Base-by-base conservation (phyloP, 2,797 vertebrate species). In the Micrastur ruficollis region DNA sequence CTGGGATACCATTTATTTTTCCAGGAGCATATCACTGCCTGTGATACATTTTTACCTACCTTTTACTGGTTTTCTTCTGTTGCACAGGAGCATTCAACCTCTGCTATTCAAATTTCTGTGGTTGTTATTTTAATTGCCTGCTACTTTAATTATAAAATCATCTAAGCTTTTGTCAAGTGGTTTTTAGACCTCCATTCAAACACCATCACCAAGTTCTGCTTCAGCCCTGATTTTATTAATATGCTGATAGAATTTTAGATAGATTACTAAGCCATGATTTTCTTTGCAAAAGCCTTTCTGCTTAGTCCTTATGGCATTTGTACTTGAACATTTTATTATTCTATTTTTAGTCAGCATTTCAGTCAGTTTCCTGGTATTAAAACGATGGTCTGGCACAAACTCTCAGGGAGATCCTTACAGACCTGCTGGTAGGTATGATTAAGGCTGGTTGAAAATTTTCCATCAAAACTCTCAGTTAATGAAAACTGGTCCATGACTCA, bases 301-400 rank as follows among this genome's bases (percentile, higher is more conserved):
- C 50, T 86, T 46, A 95, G 79, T 81, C 61, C 53, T 94, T 81
- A 55, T 29, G 72, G 68, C 68, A 74, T 86, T 88, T 84, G 34
- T 80, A 53, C 55, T 89, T 72, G 87, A 88, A 52, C 75, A 93
- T 90, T 95, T 86, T 88, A 94, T 95, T 91, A 74, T 93, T 96
- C 89, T 95, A 90, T 94, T 97, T 96, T 95, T 91, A 96, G 85
- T 62, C 58, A 83, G 42, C 81, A 81, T 96, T 95, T 95, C 86
- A 95, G 68, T 89, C 84, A 61, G 75, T 90, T 94, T 92, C 79
- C 85, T 95, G 68, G 61, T 93, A 96, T 95, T 96, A 94, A 83
- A 92, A 88, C 93, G 65, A 83, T 63, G 73, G 72, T 78, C 89
- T 95, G 93, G 82, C 79, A 95, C 40, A 91, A 90, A 68, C 70